Percentiles rank a stretch among this genome's conserved stretches.
phyloP scores from a whole-genome alignment of 2,113 vertebrate species.

The Beaufortia kweichowensis region DNA sequence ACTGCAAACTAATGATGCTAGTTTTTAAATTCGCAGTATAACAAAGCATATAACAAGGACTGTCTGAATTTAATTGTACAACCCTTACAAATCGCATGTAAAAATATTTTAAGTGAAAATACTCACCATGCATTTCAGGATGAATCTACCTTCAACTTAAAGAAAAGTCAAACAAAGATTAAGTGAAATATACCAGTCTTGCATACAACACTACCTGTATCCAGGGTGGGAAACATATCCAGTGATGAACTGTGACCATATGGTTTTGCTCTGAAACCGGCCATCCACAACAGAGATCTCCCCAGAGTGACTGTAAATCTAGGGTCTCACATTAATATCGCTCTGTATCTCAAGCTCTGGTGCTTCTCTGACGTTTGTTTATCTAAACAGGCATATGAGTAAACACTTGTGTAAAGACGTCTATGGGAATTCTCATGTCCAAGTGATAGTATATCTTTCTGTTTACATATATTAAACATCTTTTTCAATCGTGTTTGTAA shows the following conservation, averaged over 20 bases:
- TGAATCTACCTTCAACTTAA: not conserved
- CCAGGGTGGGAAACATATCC: not conserved
- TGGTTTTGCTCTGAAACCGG: slow-evolving; percentile 30
- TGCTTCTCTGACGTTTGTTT: slow-evolving; percentile 37
- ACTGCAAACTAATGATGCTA: too few relatives aligned
- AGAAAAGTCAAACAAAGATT: not conserved
- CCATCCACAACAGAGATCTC: slow-evolving; percentile 23
- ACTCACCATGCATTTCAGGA: slow-evolving; percentile 6
- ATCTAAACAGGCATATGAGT: slow-evolving; percentile 8
- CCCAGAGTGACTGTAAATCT: slow-evolving; percentile 28
- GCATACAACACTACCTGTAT: not conserved
- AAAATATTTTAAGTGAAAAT: too few relatives aligned
- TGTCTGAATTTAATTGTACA: too few relatives aligned
- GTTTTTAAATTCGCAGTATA: too few relatives aligned
- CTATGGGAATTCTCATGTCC: slow-evolving; percentile 25
- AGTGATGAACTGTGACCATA: slow-evolving; percentile 23
- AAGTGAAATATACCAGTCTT: too few relatives aligned
- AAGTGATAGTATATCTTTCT: not conserved
- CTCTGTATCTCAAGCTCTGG: slow-evolving; percentile 33
- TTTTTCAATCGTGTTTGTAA: not conserved
- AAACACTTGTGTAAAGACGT: slow-evolving; percentile 21
- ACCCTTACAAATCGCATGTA: too few relatives aligned
- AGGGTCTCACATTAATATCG: slow-evolving; percentile 37
- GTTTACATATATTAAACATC: not conserved
- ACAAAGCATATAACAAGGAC: too few relatives aligned